Base-by-base conservation (phyloP, 2,113 vertebrate species). In the Anas platyrhynchos region DNA sequence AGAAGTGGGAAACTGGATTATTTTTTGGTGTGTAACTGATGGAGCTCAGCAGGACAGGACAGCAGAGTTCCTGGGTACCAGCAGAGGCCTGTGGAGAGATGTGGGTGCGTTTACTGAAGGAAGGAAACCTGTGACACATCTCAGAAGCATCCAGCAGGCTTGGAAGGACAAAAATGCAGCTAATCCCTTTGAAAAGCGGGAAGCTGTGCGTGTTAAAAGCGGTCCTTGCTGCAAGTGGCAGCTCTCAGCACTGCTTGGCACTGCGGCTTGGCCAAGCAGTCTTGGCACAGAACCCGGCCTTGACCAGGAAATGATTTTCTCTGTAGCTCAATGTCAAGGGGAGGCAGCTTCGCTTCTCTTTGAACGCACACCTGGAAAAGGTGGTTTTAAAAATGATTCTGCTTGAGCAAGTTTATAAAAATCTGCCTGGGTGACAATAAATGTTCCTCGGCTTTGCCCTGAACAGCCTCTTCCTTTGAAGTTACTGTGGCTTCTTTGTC, bases 261-360 rank as follows among this genome's bases (percentile, higher is more conserved):
- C 44, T 6, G 0, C 0, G 0, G 41, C 71, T 91, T 0, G 2
- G 86, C 78, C 62, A 1, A 46, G 74, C 3, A 43, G n/a, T 29
- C 54, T 94, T 94, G 95, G 92, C 94, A 91, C 4, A 3, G 61
- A 48, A 43, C 8, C 29, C 74, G 87, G 68, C 43, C 55, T 96
- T 61, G 94, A 96, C 94, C 94, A 95, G 96, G 92, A 97, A 95
- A 91, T 82, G 5, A n/a, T 34, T 96, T 94, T 75, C 73, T 89
- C 46, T 54, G 62, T 48, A 84, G 66, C 81, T 95, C 44, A 32
- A 8, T 4, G 31, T 41, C 4, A 29, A 80, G 89, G 73, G 56
- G 62, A 96, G 76, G 50, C 73, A 80, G 63, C 82, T 93, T 91
- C 11, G 5, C 83, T 73, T 91, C 68, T 44, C 82, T 96, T 95